Base-by-base conservation (phyloP, 2,888 invertebrate genomes). In the Cosmia pyralina region DNA sequence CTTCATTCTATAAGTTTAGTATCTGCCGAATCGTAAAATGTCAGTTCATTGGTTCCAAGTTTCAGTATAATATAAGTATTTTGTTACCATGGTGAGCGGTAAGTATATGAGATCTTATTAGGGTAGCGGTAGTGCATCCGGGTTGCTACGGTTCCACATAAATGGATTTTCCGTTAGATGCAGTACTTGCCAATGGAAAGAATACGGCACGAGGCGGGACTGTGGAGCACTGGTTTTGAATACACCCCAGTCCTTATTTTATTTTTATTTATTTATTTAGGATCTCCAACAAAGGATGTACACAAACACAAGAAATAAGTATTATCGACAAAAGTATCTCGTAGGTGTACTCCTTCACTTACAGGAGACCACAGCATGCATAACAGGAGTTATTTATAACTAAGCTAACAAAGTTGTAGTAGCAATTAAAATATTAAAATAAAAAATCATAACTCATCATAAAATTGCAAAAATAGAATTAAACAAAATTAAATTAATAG, bases 111-210 rank as follows among this genome's bases (percentile, higher is more conserved):
- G 85, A 83, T 88, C 88, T 87, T 86, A 89, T 88, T 86, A 90
- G 70, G 79, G 82, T 86, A 85, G 85, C 80, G 75, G 77, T 77
- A 73, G 83, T 81, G 86, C 83, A 87, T 81, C 82, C 77, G 82
- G 83, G 86, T 82, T 84, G 85, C 87, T 83, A 79, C 85, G 85
- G 87, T 88, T 88, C 86, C 84, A 85, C 86, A 90, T 91, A 93
- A 93, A 93, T 93, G 90, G 91, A 90, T 91, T 93, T 92, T 90
- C 91, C 90, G 93, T 93, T 91, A 90, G 89, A 88, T 87, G 83
- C 85, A 86, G 87, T 88, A 85, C 87, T 82, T 79, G 83, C 84
- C 72, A 76, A 86, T 81, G 83, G 84, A 87, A 88, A 88, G 88
- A 89, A 89, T 85, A 85, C 83, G 76, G 74, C 68, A 77, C 70